phyloP scores from a whole-genome alignment of 37 sponge, comb jelly and placozoan genomes.

The Geodia barretti region DNA sequence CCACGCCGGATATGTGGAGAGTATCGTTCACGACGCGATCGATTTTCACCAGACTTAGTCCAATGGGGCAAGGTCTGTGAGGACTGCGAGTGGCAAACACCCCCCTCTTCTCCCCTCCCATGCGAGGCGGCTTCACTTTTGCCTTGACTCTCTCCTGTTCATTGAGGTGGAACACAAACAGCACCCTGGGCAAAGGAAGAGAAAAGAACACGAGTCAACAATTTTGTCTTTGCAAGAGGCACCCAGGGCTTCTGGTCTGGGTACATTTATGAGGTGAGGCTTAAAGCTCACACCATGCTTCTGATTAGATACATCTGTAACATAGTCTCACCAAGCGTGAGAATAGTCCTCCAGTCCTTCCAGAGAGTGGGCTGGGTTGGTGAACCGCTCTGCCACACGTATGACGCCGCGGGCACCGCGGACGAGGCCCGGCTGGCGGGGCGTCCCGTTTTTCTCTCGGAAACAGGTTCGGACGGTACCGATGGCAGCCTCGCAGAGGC shows the following conservation, averaged over 20 bases:
- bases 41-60: constrained; percentile 47
- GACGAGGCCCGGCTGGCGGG: constrained; percentile 49
- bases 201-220: not conserved
- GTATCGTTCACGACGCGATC: constrained; percentile 9
- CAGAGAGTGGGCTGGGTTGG: constrained; percentile 46
- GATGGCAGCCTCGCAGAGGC: constrained; percentile 9
- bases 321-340: constrained; percentile 52
- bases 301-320: not conserved
- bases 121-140: constrained; percentile 54
- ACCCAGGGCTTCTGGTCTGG: too few relatives aligned
- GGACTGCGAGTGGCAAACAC: constrained; percentile 58
- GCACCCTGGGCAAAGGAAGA: constrained; percentile 10
- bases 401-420: constrained; percentile 33
- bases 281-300: not conserved
- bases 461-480: constrained; percentile 46
- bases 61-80: constrained; percentile 49
- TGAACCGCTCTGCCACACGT: constrained; percentile 8
- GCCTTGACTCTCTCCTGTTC: constrained; percentile 14
- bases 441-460: constrained; percentile 58
- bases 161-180: constrained; percentile 57
- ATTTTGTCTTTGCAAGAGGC: not conserved
- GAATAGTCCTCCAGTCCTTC: constrained; percentile 36
- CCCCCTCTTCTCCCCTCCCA: constrained; percentile 37
- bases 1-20: constrained; percentile 45
- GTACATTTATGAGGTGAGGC: too few relatives aligned